Conservation (phyloP, 2,113 vertebrate genomes). For the Picathartes gymnocephalus region DNA sequence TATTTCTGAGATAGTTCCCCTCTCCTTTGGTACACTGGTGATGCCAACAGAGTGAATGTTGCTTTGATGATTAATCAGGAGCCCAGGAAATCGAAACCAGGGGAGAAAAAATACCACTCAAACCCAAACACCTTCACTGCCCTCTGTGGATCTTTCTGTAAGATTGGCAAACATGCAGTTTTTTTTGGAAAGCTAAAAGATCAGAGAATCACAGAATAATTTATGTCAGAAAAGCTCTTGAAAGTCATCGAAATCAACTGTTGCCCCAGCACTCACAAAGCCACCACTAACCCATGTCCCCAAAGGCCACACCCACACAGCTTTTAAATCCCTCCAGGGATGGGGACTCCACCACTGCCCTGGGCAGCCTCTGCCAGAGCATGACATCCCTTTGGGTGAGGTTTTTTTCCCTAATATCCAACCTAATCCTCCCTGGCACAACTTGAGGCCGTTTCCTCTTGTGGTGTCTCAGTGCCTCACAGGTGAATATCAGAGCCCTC, state of each 20-base stretch:
- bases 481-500: not conserved
- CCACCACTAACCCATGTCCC: not conserved
- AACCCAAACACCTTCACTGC: constrained; percentile 16
- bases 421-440: not conserved
- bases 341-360: not conserved
- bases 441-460: not conserved
- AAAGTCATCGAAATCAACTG: rapidly evolving
- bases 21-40: constrained; percentile 28
- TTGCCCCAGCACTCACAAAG: not conserved
- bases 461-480: not conserved
- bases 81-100: not conserved
- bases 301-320: not conserved
- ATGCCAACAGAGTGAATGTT: not conserved
- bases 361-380: not conserved
- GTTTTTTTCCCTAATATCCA: not conserved
- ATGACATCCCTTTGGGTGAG: not conserved
- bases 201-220: not conserved
- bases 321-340: not conserved
- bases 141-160: not conserved
- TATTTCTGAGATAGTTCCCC: constrained; percentile 34
- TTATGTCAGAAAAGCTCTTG: not conserved
- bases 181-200: not conserved
- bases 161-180: not conserved
- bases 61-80: constrained; percentile 5
- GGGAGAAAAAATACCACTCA: not conserved